phyloP scores from a whole-genome alignment of 2,113 vertebrate genomes.

The Spea multiplicata region DNA sequence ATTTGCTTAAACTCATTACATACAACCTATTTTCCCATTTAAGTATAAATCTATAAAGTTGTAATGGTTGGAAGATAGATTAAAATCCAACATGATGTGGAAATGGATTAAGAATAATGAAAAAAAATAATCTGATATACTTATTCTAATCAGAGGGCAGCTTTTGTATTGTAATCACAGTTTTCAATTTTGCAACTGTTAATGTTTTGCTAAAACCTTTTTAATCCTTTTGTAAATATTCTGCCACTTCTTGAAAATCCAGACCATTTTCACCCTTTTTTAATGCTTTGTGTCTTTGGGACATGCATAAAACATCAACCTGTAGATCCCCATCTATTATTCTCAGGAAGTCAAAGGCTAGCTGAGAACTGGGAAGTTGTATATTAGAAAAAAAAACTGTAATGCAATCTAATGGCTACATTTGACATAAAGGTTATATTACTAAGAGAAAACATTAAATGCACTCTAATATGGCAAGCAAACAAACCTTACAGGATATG shows the following conservation, averaged over 20 bases:
- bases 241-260: neutral
- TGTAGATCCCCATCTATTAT: too few relatives aligned
- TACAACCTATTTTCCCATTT: too few relatives aligned
- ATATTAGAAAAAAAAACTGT: too few relatives aligned
- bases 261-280: neutral
- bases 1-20: too few relatives aligned
- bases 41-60: conserved; percentile 30
- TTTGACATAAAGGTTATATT: too few relatives aligned
- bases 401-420: too few relatives aligned
- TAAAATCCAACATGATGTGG: conserved; percentile 39
- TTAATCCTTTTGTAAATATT: conserved; percentile 30
- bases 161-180: conserved; percentile 17
- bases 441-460: too few relatives aligned
- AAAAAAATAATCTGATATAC: conserved; percentile 44
- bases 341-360: too few relatives aligned
- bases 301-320: too few relatives aligned
- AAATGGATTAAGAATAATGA: conserved; percentile 18
- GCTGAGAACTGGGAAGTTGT: too few relatives aligned
- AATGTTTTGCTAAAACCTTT: conserved; percentile 44
- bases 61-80: conserved; percentile 21
- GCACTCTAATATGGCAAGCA: too few relatives aligned
- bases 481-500: too few relatives aligned
- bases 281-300: neutral
- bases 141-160: conserved; percentile 41
- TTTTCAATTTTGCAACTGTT: conserved; percentile 48